These are phyloP conservation scores for Nesogale talazaci DNA, from an alignment of 2,113 vertebrate species.

Conservation along the genomic window DNA sequence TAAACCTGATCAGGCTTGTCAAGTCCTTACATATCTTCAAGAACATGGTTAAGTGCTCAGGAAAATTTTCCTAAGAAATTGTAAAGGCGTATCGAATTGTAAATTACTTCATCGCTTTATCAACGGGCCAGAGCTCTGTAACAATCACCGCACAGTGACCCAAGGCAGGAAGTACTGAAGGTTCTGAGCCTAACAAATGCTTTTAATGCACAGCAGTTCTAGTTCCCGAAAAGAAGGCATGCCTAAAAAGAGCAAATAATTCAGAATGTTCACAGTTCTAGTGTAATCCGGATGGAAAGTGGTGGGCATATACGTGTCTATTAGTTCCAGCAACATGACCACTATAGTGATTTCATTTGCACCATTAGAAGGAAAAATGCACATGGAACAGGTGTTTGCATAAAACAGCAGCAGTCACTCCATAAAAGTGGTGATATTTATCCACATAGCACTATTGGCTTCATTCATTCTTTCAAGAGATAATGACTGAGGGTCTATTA, in stretches of 20 bases:
- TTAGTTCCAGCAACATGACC: neutral
- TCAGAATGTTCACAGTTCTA: neutral
- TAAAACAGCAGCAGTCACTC: neutral
- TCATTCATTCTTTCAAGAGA: neutral
- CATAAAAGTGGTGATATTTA: neutral
- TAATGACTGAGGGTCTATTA: neutral
- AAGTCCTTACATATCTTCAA: neutral
- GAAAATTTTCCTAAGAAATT: neutral
- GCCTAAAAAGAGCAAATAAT: neutral
- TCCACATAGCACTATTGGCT: accelerated
- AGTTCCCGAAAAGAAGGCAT: neutral
- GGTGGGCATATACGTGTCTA: neutral
- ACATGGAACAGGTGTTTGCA: too few relatives aligned
- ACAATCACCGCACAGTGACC: neutral
- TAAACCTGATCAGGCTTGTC: too few relatives aligned
- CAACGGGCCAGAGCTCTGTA: neutral
- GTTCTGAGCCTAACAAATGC: neutral
- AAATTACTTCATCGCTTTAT: too few relatives aligned
- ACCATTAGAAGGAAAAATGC: neutral
- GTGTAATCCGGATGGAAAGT: neutral
- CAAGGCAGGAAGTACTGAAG: too few relatives aligned
- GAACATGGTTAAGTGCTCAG: neutral
- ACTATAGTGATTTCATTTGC: neutral
- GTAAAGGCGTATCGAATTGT: too few relatives aligned
- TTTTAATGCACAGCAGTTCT: neutral